A percentile compares a stretch with the other conserved stretches of the same genome.
phyloP scores from a whole-genome alignment of 2,113 vertebrate genomes.

The Halichoerus grypus region DNA sequence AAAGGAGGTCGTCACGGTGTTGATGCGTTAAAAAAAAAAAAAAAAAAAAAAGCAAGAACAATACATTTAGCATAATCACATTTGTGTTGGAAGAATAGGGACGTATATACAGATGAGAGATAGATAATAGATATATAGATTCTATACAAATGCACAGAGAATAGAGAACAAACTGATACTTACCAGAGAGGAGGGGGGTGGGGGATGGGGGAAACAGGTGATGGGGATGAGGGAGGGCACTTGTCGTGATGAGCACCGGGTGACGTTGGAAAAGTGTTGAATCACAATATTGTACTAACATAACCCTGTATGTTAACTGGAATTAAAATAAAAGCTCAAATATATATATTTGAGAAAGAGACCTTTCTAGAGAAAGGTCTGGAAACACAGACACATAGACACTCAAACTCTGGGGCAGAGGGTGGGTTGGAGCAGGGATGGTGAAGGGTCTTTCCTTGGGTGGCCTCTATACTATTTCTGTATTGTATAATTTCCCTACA shows the following conservation, averaged over 20 bases:
- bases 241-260: background rate
- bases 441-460: background rate
- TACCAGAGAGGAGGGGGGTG: background rate
- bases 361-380: background rate
- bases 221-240: background rate
- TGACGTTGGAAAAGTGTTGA: background rate
- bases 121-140: background rate
- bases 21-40: background rate
- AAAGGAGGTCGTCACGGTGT: background rate
- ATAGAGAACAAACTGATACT: background rate
- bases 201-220: background rate
- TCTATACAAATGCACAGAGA: background rate
- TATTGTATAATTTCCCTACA: background rate
- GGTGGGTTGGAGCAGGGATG: no score
- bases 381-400: background rate
- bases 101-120: background rate
- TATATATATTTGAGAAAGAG: background rate
- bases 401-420: background rate
- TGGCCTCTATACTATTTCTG: background rate
- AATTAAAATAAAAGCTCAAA: background rate
- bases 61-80: background rate
- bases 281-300: background rate
- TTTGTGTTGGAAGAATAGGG: background rate
- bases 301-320: background rate
- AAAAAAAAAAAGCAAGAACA: background rate